Conservation (phyloP, 2,797 vertebrate genomes). For the Fringilla coelebs region DNA sequence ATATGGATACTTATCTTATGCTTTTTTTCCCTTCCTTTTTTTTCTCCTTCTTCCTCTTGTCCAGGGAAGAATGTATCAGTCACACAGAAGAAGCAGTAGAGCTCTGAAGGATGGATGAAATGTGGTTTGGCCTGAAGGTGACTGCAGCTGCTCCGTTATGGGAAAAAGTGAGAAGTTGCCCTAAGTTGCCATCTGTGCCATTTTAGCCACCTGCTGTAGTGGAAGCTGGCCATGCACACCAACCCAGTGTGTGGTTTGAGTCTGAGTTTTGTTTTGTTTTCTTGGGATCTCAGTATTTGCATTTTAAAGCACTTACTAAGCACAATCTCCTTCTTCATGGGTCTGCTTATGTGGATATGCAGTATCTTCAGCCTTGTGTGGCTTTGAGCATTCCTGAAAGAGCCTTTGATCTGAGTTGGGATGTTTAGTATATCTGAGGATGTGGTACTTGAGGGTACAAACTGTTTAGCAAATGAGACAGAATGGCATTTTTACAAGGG, state of each 20-base stretch:
- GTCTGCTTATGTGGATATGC: background rate
- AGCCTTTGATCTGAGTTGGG: background rate
- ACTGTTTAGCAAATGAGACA: background rate
- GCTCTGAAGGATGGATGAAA: background rate
- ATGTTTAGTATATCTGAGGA: background rate
- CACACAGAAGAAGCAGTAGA: background rate
- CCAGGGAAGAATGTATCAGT: background rate
- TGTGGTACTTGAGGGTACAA: background rate
- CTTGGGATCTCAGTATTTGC: background rate
- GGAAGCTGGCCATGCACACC: background rate
- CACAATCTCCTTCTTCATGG: background rate
- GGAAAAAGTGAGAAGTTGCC: background rate
- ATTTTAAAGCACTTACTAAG: background rate
- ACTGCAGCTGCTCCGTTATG: background rate
- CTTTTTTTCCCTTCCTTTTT: fast-evolving
- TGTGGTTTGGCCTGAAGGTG: background rate
- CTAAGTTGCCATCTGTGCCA: background rate
- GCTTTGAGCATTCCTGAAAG: background rate
- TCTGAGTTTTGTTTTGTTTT: background rate
- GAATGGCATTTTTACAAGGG: background rate
- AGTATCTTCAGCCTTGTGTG: background rate
- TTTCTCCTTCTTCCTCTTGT: background rate
- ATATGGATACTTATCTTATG: background rate
- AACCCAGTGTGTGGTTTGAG: background rate
- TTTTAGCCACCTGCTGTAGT: background rate